Evolutionary conservation across 2,888 invertebrate genomes (phyloP), one percentile per base, ranked within the genome.

Genomic region (Drosophila putrida): DNA sequence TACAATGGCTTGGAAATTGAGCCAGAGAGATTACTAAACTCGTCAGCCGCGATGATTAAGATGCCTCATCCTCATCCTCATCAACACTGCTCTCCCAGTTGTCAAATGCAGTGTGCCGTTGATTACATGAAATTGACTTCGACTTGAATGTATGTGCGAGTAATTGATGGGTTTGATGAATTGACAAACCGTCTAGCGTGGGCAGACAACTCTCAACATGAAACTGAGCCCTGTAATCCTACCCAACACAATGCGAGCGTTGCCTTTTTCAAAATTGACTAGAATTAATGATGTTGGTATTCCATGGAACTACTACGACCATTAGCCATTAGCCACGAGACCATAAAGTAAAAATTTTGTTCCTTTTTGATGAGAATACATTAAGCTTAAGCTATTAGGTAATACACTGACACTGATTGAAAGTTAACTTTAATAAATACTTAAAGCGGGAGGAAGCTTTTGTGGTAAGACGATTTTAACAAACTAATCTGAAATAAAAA

Each of bases 111-210:
- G 25, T 51, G 25, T 51, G 46, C 44, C 65, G 65, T 71, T 70
- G 84, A 78, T 82, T 83, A 78, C 80, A 78, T 63, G 71, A 73
- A 76, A 80, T 85, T 75, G 80, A 77, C 82, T 85, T 75, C 75
- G 67, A 59, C 57, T 58, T 65, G 39, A 39, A 15, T 50, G 41
- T 54, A 33, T 62, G 46, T 54, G 60, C 43, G 46, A 61, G 65
- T 82, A 80, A 85, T 85, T 85, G 85, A 83, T 85, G 80, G 65
- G 49, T 71, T 68, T 80, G 59, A 51, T 49, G 46, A 50, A 62
- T 64, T 68, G 62, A 65, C 69, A 59, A 59, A 35, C 20, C 33
- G 49, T 10, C 59, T 27, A 15, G 13, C 6, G 20, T 9, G 27
- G 27, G 33, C 20, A 36, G 55, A 27, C 46, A 9, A 43, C 49